phyloP scores from a whole-genome alignment of 2,888 invertebrate species.

The Mythimna impura region DNA sequence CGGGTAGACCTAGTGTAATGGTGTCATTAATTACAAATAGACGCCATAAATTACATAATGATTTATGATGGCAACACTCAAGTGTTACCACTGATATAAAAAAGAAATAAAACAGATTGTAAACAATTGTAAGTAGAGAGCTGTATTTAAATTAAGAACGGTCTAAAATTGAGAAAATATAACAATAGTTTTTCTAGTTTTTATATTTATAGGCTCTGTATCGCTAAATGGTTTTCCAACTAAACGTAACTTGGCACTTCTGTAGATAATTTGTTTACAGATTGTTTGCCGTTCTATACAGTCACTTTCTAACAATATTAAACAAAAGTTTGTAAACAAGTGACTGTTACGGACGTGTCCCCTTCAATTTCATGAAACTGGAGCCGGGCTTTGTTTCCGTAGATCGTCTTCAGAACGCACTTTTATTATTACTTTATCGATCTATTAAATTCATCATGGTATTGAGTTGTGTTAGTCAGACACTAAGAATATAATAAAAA shows the following conservation, averaged over 20 bases:
- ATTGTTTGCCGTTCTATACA: constrained; percentile 56
- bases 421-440: constrained; percentile 64
- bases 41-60: constrained; percentile 46
- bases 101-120: constrained; percentile 32
- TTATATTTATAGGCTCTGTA: constrained; percentile 18
- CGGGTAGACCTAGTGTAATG: constrained; percentile 47
- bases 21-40: constrained; percentile 51
- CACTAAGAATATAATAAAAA: neutral
- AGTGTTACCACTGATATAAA: constrained; percentile 45
- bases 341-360: constrained; percentile 73
- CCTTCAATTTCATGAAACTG: constrained; percentile 78
- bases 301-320: constrained; percentile 70
- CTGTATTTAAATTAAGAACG: constrained; percentile 32
- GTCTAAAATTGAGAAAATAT: constrained; percentile 8
- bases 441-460: constrained; percentile 38
- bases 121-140: constrained; percentile 31
- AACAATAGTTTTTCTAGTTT: neutral
- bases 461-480: neutral
- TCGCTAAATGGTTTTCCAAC: constrained; percentile 32
- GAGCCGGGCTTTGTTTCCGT: constrained; percentile 67
- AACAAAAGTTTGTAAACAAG: constrained; percentile 73
- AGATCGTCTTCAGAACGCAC: constrained; percentile 61
- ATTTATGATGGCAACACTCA: constrained; percentile 43
- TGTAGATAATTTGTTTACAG: constrained; percentile 67
- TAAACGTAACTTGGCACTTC: constrained; percentile 64